Evolutionary conservation across 2,797 vertebrate species (phyloP), one percentile per base, ranked within the genome.

Genomic region (Xiphorhynchus erythropygius): DNA sequence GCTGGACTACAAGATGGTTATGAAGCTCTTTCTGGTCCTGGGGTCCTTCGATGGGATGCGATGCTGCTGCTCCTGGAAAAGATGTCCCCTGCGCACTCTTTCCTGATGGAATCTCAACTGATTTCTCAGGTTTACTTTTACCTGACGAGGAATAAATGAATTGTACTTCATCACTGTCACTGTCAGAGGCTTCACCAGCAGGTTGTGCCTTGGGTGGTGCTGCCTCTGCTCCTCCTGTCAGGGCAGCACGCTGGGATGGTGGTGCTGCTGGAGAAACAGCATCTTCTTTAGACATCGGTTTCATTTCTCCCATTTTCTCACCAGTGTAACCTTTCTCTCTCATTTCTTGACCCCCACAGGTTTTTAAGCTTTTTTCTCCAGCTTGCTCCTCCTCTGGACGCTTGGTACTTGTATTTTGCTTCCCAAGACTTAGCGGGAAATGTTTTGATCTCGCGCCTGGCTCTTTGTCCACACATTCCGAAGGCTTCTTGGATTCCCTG

Each of bases 1-100:
- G 98, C 76, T 99, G 98, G 9, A 97, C 73, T 7, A 97, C 92
- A 60, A 99, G 98, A 80, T 97, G 94, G 41, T 63, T 96, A 60
- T 93, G 98, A 68, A 98, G 96, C 57, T 90, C 96, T 83, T 59
- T 92, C 11, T 96, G 79, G 87, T 98, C 97, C 30, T 87, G 90
- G 18, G 83, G 53, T 37, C 90, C 94, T 73, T 41, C 83, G 70
- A 75, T 0, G 3, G 92, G 96, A 42, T 95, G 90, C 0, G 87
- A 94, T 30, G 91, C 53, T 73, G 95, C 97, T 96, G 98, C 97
- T 19, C 97, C 98, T 5, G 97, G 91, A 87, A 97, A 98, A 52
- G 97, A 89, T 57, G 98, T 96, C 55, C 96, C 98, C 62, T 98
- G 98, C 18, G 96, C 22, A 32, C 35, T 85, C 30, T 56, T 95